Evolutionary conservation across 2,888 invertebrate species (phyloP).

Genomic region (Synanthedon tipuliformis): DNA sequence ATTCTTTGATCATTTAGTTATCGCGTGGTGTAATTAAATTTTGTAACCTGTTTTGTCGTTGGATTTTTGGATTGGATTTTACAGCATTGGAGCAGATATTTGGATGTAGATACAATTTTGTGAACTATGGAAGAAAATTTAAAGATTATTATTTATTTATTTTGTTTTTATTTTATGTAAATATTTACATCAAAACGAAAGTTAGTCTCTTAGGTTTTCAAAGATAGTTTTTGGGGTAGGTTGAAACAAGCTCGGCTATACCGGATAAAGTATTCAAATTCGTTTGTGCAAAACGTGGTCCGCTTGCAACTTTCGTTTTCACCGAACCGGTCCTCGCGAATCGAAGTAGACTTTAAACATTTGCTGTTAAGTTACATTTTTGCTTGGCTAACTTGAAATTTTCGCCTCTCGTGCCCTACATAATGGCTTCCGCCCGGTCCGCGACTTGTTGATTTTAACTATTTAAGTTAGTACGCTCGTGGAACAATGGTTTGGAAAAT

Average conservation of each 20-base stretch:
- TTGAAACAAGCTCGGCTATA: not conserved
- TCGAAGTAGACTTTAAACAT: slow-evolving; percentile 21
- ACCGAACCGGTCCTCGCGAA: slow-evolving; percentile 15
- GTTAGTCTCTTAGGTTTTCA: not conserved
- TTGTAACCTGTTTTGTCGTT: no score
- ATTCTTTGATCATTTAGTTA: no score
- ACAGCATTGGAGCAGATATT: no score
- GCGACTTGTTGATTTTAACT: slow-evolving; percentile 52
- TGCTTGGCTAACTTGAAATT: slow-evolving; percentile 28
- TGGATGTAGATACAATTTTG: no score
- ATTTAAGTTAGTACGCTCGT: slow-evolving; percentile 31
- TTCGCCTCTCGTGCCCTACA: slow-evolving; percentile 59
- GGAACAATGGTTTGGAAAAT: slow-evolving; percentile 15
- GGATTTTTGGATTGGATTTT: no score
- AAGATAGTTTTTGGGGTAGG: no score
- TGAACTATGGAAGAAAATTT: no score
- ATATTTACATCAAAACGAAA: not conserved
- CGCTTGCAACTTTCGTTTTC: slow-evolving; percentile 61
- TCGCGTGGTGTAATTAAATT: no score
- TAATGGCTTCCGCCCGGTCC: slow-evolving; percentile 45
- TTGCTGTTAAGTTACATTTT: slow-evolving; percentile 18
- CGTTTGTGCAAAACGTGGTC: slow-evolving; percentile 56
- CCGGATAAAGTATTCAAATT: slow-evolving; percentile 50
- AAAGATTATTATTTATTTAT: no score
- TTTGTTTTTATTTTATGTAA: no score